Base-by-base conservation (phyloP, 2,888 invertebrate genomes). In the Cistogaster globosa region DNA sequence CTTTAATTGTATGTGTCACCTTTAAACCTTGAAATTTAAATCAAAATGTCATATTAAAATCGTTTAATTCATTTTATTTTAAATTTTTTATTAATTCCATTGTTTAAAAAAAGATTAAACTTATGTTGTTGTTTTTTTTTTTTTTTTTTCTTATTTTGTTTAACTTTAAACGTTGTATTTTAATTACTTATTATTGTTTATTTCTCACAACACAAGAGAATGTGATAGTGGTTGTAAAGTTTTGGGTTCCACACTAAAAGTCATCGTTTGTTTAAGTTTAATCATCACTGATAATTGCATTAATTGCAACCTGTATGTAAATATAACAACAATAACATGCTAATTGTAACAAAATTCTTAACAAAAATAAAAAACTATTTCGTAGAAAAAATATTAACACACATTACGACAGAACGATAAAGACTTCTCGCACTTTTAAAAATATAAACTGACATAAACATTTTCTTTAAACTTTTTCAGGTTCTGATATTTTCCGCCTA, bases 261-360 rank as follows among this genome's bases (percentile, higher is more conserved):
- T 88, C 88, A 87, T 88, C 87, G 86, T 87, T 87, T 87, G 87
- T 77, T 87, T 72, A 86, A 87, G 86, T 87, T 84, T 77, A 86
- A 82, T 86, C 84, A 81, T 71, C 82, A 75, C 76, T 80, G 85
- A 80, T 84, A 74, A 78, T 71, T 83, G 83, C 82, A 75, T 62
- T 80, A 62, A 58, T 57, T n/a, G n/a, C 60, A 80, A 80, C 76
- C 22, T 7, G 9, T 9, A 38, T 38, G 5, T 38, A 38, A 60
- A 58, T 60, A 51, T 18, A 36, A 2, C 45, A 79, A 36, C 67
- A 42, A 63, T 26, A 62, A 75, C 45, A 71, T 20, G 12, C 51
- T 75, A 63, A 80, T 67, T 69, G 71, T 68, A 55, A 77, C 62
- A 76, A 75, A n/a, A 74, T 67, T 51, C 20, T 42, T 16, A 42